Percentiles rank a stretch among this genome's conserved stretches.
Evolutionary conservation across 1,140 invertebrate species (phyloP).

Genomic region (Bathynomus jamesi): DNA sequence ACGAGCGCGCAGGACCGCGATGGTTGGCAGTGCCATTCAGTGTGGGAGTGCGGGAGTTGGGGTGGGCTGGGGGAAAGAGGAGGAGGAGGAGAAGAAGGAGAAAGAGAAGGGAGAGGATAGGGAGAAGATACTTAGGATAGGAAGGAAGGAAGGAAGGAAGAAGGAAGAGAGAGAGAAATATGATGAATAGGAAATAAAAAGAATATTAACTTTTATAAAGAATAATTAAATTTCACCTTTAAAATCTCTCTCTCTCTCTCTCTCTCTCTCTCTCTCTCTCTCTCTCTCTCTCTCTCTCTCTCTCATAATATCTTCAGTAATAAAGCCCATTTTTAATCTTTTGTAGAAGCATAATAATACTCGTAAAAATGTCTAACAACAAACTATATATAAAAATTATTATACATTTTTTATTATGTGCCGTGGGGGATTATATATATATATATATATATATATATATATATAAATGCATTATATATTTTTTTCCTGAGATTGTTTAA

Average conservation of each 20-base stretch:
- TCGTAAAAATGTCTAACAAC: not conserved
- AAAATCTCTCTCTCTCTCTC: not conserved
- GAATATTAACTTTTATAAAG: no score
- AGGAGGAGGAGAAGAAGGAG: not conserved
- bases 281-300: no score
- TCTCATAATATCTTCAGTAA: not conserved
- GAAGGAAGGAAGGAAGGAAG: not conserved
- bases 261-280: not conserved
- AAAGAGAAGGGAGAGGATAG: not conserved
- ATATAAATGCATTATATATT: not conserved
- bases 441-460: conserved; percentile 1
- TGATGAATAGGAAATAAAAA: no score
- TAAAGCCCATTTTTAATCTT: not conserved
- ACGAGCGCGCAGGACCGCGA: not conserved
- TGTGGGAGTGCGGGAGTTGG: no score
- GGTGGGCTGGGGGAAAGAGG: not conserved
- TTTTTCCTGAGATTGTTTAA: not conserved
- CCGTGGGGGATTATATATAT: not conserved
- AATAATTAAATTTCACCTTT: no score
- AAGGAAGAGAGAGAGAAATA: not conserved
- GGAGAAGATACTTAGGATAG: not conserved
- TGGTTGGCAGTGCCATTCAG: not conserved
- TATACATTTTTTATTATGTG: not conserved
- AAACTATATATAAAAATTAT: not conserved
- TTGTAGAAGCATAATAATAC: not conserved